Evolutionary conservation across 2,797 vertebrate species (phyloP).

Genomic region (Heterohyrax brucei): DNA sequence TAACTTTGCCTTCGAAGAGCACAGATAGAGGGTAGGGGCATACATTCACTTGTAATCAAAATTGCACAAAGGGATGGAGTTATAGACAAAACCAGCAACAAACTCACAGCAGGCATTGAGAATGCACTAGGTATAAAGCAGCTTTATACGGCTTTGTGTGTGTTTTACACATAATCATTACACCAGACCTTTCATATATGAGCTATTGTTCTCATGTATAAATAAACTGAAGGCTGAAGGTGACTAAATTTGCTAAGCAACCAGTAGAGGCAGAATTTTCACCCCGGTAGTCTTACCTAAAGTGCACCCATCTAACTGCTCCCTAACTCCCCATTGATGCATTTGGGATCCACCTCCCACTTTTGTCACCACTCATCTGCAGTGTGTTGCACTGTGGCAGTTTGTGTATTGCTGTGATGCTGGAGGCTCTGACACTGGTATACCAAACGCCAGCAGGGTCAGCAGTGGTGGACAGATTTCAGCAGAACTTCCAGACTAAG

Average conservation of each 20-base stretch:
- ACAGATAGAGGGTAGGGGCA: not conserved
- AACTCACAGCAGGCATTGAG: not conserved
- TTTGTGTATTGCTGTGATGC: not conserved
- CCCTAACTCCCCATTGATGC: fast-evolving
- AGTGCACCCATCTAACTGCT: too few species aligned
- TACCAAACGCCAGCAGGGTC: not conserved
- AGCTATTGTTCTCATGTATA: fast-evolving
- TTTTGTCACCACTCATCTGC: not conserved
- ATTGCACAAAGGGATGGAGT: not conserved
- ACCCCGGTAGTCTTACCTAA: not conserved
- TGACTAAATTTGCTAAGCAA: not conserved
- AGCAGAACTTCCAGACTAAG: not conserved
- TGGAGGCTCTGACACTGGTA: not conserved
- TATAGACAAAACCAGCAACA: not conserved
- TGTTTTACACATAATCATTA: too few species aligned
- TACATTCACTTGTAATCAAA: not conserved
- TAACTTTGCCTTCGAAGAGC: constrained; percentile 12
- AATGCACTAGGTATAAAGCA: fast-evolving
- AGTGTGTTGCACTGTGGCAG: not conserved
- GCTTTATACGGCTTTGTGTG: fast-evolving
- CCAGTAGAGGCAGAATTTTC: not conserved
- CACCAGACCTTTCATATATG: fast-evolving
- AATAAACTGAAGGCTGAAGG: not conserved
- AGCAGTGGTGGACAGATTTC: not conserved
- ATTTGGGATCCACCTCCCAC: fast-evolving